Evolutionary conservation across 1,140 invertebrate species (phyloP).

Genomic region (Conus ventricosus): DNA sequence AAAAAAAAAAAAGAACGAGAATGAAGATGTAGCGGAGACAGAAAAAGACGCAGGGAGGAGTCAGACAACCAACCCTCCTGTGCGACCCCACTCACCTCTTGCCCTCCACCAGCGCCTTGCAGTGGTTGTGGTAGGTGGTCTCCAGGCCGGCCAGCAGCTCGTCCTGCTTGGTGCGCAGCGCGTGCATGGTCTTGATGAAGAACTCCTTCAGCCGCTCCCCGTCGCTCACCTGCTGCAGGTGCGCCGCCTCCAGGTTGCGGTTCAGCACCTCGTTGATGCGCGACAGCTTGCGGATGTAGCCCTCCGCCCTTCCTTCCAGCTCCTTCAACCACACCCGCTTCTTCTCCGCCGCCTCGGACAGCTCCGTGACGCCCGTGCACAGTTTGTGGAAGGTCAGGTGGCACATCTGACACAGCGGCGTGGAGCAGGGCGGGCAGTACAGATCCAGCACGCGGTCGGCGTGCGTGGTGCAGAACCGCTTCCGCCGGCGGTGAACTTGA

Average conservation of each 20-base stretch:
- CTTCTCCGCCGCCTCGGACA: constrained; percentile 14
- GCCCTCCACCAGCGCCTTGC: constrained; percentile 5
- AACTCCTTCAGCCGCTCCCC: constrained; percentile 23
- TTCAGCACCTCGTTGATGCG: constrained; percentile 15
- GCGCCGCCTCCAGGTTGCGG: constrained; percentile 13
- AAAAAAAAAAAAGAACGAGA: no score
- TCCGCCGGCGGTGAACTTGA: background rate
- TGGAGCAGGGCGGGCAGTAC: constrained; percentile 15
- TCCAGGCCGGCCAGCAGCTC: constrained; percentile 14
- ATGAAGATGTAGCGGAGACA: no score
- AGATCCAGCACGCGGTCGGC: constrained; percentile 7
- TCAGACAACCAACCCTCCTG: no score
- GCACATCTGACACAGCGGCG: constrained; percentile 24
- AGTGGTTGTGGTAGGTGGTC: constrained; percentile 9
- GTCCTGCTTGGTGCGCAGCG: constrained; percentile 16
- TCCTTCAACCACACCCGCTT: constrained; percentile 20
- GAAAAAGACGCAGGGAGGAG: no score
- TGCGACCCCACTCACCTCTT: background rate
- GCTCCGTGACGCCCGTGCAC: constrained; percentile 1
- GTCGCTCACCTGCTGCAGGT: constrained; percentile 17
- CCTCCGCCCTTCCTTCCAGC: background rate
- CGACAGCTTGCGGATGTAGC: constrained; percentile 13
- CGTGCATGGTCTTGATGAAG: constrained; percentile 29
- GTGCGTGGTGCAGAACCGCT: constrained; percentile 15
- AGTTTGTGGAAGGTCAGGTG: constrained; percentile 25